A percentile compares a stretch with the other conserved stretches of the same genome.
Conservation (phyloP, 2,113 vertebrate genomes). For the Gymnogyps californianus region DNA sequence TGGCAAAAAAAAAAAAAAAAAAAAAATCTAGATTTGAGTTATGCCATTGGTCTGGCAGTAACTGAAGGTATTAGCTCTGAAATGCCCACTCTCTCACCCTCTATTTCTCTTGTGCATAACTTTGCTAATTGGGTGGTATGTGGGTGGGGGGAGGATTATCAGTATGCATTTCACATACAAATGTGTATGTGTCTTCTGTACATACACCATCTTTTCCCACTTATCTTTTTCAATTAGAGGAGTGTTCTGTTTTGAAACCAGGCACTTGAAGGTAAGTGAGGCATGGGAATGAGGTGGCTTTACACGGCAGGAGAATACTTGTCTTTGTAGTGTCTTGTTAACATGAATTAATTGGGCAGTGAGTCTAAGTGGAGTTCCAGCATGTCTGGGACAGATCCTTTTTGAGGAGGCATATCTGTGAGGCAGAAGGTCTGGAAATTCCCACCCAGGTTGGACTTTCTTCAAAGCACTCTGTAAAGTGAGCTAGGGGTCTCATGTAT, state of each 20-base stretch:
- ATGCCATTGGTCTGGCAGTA: not conserved
- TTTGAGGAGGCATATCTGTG: conserved; percentile 1
- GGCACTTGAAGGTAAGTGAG: conserved; percentile 11
- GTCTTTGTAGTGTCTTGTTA: conserved; percentile 46
- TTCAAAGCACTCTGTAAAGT: not conserved
- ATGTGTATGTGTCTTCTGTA: not conserved
- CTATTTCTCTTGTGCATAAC: not conserved
- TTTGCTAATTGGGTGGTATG: not conserved
- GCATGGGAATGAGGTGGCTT: conserved; percentile 13
- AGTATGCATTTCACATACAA: not conserved
- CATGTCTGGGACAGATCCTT: not conserved
- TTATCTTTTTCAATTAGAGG: conserved; percentile 4
- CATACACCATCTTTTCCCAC: not conserved
- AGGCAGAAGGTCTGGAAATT: conserved; percentile 38
- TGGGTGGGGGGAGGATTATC: not conserved
- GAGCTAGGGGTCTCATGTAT: not conserved
- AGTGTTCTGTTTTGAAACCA: not conserved
- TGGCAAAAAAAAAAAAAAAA: not conserved
- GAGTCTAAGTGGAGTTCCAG: conserved; percentile 11
- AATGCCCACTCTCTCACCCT: not conserved
- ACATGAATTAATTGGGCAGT: conserved; percentile 32
- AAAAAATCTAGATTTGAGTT: not conserved
- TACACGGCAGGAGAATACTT: not conserved
- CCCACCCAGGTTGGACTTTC: not conserved
- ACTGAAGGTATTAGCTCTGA: not conserved